These are phyloP conservation scores for Platyscapa corneri DNA, from an alignment of 1,140 invertebrate species.

Conservation along the genomic window DNA sequence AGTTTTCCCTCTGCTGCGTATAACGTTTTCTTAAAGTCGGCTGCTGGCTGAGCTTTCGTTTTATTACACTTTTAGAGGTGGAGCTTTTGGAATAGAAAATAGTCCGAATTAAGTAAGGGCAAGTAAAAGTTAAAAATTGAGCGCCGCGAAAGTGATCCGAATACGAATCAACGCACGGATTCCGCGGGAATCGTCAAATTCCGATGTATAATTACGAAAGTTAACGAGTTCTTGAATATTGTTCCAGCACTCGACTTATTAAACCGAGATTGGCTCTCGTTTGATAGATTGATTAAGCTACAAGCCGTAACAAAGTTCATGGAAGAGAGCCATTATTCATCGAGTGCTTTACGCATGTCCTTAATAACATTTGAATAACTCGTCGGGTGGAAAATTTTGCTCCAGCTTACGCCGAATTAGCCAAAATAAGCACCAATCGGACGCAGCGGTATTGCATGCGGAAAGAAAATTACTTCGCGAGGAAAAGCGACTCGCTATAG, in stretches of 20 bases:
- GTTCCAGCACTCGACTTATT: too few species aligned
- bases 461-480: background rate
- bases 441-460: background rate
- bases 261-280: too few species aligned
- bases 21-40: constrained; percentile 11
- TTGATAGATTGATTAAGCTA: too few species aligned
- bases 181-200: background rate
- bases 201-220: constrained; percentile 29
- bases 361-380: background rate
- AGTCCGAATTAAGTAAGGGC: background rate
- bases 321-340: too few species aligned
- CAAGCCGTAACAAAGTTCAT: too few species aligned
- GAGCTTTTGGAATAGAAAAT: constrained; percentile 9
- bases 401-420: too few species aligned
- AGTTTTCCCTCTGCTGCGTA: constrained; percentile 3
- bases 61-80: constrained; percentile 19
- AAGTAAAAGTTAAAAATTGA: background rate
- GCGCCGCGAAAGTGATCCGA: background rate
- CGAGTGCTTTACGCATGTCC: too few species aligned
- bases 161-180: background rate
- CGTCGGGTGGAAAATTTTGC: background rate
- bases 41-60: constrained; percentile 1
- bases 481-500: background rate
- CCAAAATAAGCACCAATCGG: background rate
- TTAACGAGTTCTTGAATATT: constrained; percentile 29